Evolutionary conservation across 2,797 vertebrate genomes (phyloP), one percentile per base, ranked within the genome.

Genomic region (Poeciliopsis paucimaculata): DNA sequence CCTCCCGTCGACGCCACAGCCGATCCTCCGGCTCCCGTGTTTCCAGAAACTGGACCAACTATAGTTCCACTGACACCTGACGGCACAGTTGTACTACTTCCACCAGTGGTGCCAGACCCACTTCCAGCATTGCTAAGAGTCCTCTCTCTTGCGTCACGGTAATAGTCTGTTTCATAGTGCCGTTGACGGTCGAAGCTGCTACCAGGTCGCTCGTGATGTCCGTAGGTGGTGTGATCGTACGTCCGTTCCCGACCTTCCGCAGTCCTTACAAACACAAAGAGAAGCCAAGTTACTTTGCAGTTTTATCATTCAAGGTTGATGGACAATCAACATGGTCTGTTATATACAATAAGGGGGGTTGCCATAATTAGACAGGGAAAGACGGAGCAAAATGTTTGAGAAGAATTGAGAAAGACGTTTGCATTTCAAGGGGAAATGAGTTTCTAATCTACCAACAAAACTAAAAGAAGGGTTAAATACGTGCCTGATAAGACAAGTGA

Each of bases 131-230:
- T 86, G 81, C 92, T 93, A 6, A 96, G 95, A 92, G 97, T 97
- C 93, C 98, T 97, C 86, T 99, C 98, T 71, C 98, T 96, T 84
- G 97, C 95, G 66, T 99, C 98, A 85, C 98, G 97, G 91, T 99
- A 99, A 95, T 99, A 99, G 96, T 99, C 98, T 86, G 98, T 96
- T 92, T 99, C 98, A 77, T 99, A 99, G 96, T 99, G 98, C 90
- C 98, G 96, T 51, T 97, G 98, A 74, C 98, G 97, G 93, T 99
- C 98, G 89, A 99, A 99, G 91, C 96, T 95, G 93, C 94, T 85
- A 95, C 93, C 93, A 64, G 95, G 96, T 90, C 98, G 97, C 93
- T 99, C 98, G 84, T 99, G 98, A 96, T 99, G 98, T 97, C 98
- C 98, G 93, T 99, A 99, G 96, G 97, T 96, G 97, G 96, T 97